Percentiles rank a stretch among this genome's conserved stretches.
Evolutionary conservation across 2,797 vertebrate species (phyloP).

Genomic region (Hyperoplus immaculatus): DNA sequence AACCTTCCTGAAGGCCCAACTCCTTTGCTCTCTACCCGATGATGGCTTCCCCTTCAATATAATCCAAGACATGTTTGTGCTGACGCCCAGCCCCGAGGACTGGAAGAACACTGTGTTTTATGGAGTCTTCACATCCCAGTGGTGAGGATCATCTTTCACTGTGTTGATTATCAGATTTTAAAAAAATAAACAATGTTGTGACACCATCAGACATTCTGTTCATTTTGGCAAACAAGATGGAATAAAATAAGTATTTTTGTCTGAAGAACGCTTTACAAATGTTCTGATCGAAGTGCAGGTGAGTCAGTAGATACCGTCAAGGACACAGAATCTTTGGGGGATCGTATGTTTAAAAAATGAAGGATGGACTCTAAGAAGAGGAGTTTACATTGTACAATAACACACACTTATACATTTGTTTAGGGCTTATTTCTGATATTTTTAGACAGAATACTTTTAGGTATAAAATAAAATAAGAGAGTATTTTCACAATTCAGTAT

Average conservation of each 20-base stretch:
- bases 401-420: not conserved
- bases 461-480: not conserved
- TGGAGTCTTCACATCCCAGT: slow-evolving; percentile 97
- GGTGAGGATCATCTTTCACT: slow-evolving; percentile 81
- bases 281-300: not conserved
- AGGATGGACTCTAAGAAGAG: not conserved
- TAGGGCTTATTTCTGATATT: not conserved
- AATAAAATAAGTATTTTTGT: not conserved
- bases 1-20: slow-evolving; percentile 96
- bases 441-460: not conserved
- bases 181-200: slow-evolving; percentile 10
- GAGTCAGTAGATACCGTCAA: not conserved
- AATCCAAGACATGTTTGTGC: slow-evolving; percentile 95
- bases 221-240: not conserved
- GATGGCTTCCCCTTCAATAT: slow-evolving; percentile 98
- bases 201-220: not conserved
- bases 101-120: slow-evolving; percentile 93
- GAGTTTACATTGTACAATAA: not conserved
- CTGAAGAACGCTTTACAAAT: not conserved
- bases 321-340: not conserved
- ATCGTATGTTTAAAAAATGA: not conserved
- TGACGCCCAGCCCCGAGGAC: slow-evolving; percentile 87
- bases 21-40: slow-evolving; percentile 92
- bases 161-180: not conserved
- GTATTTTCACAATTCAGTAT: not conserved